A percentile compares a stretch with the other conserved stretches of the same genome.
phyloP scores from a whole-genome alignment of 2,888 invertebrate genomes.

The Baronia brevicornis region DNA sequence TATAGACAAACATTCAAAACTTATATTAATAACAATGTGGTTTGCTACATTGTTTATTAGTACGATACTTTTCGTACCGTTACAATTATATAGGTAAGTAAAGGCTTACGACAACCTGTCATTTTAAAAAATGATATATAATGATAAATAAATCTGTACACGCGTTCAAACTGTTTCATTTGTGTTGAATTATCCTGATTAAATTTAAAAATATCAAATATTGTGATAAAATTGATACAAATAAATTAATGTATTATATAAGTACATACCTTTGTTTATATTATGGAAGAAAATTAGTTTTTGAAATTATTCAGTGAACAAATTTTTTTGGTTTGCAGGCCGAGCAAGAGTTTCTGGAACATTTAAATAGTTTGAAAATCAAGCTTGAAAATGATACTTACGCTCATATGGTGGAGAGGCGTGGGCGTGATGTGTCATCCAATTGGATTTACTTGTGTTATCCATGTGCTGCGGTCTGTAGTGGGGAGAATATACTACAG shows the following conservation, averaged over 20 bases:
- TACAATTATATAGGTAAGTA: constrained; percentile 13
- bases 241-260: too few relatives aligned
- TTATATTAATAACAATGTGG: too few relatives aligned
- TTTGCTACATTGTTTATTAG: too few relatives aligned
- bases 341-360: constrained; percentile 60
- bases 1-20: too few relatives aligned
- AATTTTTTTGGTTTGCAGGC: constrained; percentile 38
- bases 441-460: constrained; percentile 70
- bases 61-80: too few relatives aligned
- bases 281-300: too few relatives aligned
- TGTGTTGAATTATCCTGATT: constrained; percentile 14
- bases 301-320: too few relatives aligned
- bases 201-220: too few relatives aligned
- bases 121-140: constrained; percentile 2
- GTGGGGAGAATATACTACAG: constrained; percentile 60
- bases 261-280: too few relatives aligned
- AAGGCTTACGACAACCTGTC: not conserved
- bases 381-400: constrained; percentile 56
- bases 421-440: constrained; percentile 54
- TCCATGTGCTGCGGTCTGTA: constrained; percentile 69
- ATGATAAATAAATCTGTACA: constrained; percentile 16
- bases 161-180: constrained; percentile 21
- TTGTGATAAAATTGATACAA: too few relatives aligned
- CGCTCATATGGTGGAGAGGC: constrained; percentile 64
- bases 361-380: constrained; percentile 62